Conservation (phyloP, 1,140 invertebrate genomes). For the Maconellicoccus hirsutus region DNA sequence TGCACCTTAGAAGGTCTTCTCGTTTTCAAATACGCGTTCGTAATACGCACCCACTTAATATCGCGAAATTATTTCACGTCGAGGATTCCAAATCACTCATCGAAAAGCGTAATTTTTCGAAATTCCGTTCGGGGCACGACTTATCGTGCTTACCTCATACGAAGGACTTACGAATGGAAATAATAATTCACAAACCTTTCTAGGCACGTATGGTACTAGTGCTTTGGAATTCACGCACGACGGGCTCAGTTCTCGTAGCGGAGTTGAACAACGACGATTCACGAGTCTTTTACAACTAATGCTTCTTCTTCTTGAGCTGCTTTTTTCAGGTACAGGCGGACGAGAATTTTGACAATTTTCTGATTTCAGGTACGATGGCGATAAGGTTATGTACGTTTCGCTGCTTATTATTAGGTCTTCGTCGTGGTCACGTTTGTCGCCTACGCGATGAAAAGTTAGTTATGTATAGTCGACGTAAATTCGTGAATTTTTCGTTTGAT, state of each 20-base stretch:
- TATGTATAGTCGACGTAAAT: too few species aligned
- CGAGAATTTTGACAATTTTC: conserved; percentile 7
- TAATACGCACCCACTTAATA: background rate
- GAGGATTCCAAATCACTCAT: background rate
- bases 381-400: background rate
- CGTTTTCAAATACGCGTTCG: background rate
- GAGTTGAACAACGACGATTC: conserved; percentile 14
- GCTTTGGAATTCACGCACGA: conserved; percentile 6
- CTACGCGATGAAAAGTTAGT: background rate
- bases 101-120: background rate
- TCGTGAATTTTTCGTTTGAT: too few species aligned
- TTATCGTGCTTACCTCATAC: too few species aligned
- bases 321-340: conserved; percentile 11
- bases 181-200: background rate
- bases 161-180: too few species aligned
- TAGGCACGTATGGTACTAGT: background rate
- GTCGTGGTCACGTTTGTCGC: background rate
- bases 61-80: background rate
- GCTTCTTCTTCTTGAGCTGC: conserved; percentile 1
- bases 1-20: background rate
- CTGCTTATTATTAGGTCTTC: conserved; percentile 12
- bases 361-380: background rate
- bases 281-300: conserved; percentile 11
- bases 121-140: too few species aligned
- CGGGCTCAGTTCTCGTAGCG: conserved; percentile 4